Percentiles rank a stretch among this genome's conserved stretches.
These are phyloP conservation scores for Pilophorus perplexus DNA, from an alignment of 2,888 invertebrate genomes.

Conservation along the genomic window DNA sequence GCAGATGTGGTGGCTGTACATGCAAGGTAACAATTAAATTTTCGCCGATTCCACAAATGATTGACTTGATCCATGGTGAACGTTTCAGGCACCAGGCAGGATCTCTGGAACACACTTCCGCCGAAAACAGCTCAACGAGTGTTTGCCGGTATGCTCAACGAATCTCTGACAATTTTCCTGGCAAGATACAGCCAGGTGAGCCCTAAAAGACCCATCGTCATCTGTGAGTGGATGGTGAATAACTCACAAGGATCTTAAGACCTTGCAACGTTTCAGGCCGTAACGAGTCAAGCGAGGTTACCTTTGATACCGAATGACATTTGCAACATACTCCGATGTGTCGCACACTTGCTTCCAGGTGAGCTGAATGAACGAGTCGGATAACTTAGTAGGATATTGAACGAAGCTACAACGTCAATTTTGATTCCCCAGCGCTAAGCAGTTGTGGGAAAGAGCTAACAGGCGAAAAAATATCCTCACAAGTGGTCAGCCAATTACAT, in stretches of 20 bases:
- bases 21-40: conserved; percentile 76
- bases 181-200: conserved; percentile 74
- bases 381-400: too few species aligned
- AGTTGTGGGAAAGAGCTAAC: conserved; percentile 55
- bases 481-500: conserved; percentile 75
- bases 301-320: conserved; percentile 68
- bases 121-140: conserved; percentile 83
- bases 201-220: too few species aligned
- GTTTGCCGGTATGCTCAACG: conserved; percentile 80
- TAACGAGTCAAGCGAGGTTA: conserved; percentile 61
- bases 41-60: too few species aligned
- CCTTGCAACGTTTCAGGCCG: conserved; percentile 58
- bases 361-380: too few species aligned
- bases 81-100: conserved; percentile 66
- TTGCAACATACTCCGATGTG: conserved; percentile 72
- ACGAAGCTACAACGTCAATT: neutral
- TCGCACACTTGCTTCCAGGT: conserved; percentile 66
- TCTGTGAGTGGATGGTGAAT: too few species aligned
- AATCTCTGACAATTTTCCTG: conserved; percentile 75
- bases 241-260: too few species aligned
- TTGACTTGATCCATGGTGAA: neutral
- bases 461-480: conserved; percentile 60
- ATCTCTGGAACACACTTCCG: conserved; percentile 84
- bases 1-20: conserved; percentile 87
- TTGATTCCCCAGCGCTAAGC: conserved; percentile 58